phyloP scores from a whole-genome alignment of 1,140 invertebrate species.

The Drosophila gunungcola region DNA sequence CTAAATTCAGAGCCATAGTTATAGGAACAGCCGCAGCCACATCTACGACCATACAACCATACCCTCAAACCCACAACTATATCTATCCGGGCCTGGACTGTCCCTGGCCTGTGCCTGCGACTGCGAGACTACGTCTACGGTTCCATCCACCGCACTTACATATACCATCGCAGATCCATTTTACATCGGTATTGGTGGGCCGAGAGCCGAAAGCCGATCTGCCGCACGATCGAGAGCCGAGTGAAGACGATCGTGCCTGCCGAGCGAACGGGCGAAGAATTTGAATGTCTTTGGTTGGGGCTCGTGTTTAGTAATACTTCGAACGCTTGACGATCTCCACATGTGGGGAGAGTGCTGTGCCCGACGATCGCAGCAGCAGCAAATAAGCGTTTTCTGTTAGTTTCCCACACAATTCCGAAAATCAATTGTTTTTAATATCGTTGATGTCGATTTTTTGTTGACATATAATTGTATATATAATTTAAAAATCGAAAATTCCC shows the following conservation, averaged over 20 bases:
- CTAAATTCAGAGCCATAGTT: conserved; percentile 59
- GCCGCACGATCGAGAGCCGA: conserved; percentile 19
- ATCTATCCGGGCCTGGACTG: conserved; percentile 19
- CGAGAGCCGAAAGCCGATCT: conserved; percentile 31
- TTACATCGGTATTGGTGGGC: conserved; percentile 34
- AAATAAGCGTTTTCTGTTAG: conserved; percentile 73
- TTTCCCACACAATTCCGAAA: conserved; percentile 23
- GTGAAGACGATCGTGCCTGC: conserved; percentile 2
- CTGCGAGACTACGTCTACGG: neutral
- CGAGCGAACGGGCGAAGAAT: conserved; percentile 51
- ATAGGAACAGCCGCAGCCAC: conserved; percentile 20
- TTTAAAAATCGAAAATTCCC: neutral
- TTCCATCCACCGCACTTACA: conserved; percentile 5
- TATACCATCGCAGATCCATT: neutral
- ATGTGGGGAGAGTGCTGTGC: conserved; percentile 84
- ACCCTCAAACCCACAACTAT: neutral
- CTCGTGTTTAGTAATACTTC: conserved; percentile 84
- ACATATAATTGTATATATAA: conserved; percentile 1
- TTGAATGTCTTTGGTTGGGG: conserved; percentile 66
- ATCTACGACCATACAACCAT: neutral
- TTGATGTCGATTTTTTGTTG: conserved; percentile 14
- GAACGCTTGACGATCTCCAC: conserved; percentile 85
- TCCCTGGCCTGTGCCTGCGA: conserved; percentile 15
- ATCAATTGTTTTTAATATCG: neutral
- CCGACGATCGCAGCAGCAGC: conserved; percentile 79